A percentile compares a stretch with the other conserved stretches of the same genome.
Evolutionary conservation across 2,888 invertebrate genomes (phyloP).

Genomic region (Mantis religiosa): DNA sequence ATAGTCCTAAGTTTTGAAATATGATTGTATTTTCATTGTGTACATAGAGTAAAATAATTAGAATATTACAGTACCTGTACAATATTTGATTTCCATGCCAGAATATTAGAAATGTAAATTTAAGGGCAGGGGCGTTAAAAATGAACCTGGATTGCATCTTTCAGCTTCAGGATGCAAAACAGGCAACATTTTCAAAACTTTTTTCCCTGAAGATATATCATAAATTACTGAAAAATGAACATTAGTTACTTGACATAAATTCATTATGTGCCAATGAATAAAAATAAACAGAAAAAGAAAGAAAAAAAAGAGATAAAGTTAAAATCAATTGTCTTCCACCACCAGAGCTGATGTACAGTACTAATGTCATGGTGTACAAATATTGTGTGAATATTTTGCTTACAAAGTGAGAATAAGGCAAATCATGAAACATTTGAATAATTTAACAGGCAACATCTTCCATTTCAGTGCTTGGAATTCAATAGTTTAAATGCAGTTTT

Average conservation of each 20-base stretch:
- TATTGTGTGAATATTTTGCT: not conserved
- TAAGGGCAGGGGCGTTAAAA: not conserved
- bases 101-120: slow-evolving; percentile 15
- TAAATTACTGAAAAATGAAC: not conserved
- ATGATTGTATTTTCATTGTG: slow-evolving; percentile 22
- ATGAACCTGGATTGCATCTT: not conserved
- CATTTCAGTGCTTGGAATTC: too few relatives aligned
- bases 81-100: slow-evolving; percentile 23
- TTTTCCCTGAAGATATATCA: not conserved
- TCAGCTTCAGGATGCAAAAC: not conserved
- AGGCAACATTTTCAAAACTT: not conserved
- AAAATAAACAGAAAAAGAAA: slow-evolving; percentile 1
- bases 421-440: too few relatives aligned
- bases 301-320: not conserved
- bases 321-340: slow-evolving; percentile 32
- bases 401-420: too few relatives aligned
- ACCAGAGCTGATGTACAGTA: slow-evolving; percentile 20
- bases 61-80: slow-evolving; percentile 27
- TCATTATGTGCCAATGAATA: slow-evolving; percentile 20
- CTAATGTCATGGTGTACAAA: not conserved
- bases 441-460: too few relatives aligned
- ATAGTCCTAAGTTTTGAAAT: slow-evolving; percentile 13
- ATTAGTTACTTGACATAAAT: slow-evolving; percentile 10
- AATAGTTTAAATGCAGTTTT: too few relatives aligned
- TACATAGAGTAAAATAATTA: slow-evolving; percentile 16